A percentile compares a stretch with the other conserved stretches of the same genome.
These are phyloP conservation scores for Miniopterus natalensis DNA, from an alignment of 2,113 vertebrate genomes.

Conservation along the genomic window DNA sequence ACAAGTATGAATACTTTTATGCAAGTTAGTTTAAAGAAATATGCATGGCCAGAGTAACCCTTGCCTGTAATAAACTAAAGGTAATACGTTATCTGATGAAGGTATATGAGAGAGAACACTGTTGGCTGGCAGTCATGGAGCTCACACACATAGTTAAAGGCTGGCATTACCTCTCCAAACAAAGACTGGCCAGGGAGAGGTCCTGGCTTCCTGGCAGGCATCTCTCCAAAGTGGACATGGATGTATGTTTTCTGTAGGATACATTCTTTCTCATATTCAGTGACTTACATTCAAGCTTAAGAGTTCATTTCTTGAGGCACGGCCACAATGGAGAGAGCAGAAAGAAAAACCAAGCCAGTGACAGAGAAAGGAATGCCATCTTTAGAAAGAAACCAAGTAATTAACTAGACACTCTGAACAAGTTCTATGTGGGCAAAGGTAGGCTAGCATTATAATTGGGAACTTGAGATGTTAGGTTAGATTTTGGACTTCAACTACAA, in stretches of 20 bases:
- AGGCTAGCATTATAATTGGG: not conserved
- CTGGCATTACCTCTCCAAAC: rapidly evolving
- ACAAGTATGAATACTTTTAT: not conserved
- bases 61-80: not conserved
- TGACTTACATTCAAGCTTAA: not conserved
- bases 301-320: not conserved
- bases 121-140: not conserved
- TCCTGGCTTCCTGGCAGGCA: not conserved
- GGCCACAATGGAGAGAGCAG: not conserved
- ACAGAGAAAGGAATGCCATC: not conserved
- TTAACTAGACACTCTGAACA: not conserved
- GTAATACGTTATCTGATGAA: not conserved
- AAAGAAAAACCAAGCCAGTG: not conserved
- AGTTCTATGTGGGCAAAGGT: not conserved
- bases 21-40: not conserved
- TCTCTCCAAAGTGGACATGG: not conserved
- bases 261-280: not conserved
- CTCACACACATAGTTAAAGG: not conserved
- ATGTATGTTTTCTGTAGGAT: not conserved
- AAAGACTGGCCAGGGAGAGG: not conserved
- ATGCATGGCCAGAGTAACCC: not conserved
- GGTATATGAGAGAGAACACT: not conserved
- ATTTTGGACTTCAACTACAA: not conserved
- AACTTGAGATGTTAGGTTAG: not conserved
- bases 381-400: not conserved